Evolutionary conservation across 2,888 invertebrate genomes (phyloP), one percentile per base, ranked within the genome.

Genomic region (Myopa tessellatipennis): DNA sequence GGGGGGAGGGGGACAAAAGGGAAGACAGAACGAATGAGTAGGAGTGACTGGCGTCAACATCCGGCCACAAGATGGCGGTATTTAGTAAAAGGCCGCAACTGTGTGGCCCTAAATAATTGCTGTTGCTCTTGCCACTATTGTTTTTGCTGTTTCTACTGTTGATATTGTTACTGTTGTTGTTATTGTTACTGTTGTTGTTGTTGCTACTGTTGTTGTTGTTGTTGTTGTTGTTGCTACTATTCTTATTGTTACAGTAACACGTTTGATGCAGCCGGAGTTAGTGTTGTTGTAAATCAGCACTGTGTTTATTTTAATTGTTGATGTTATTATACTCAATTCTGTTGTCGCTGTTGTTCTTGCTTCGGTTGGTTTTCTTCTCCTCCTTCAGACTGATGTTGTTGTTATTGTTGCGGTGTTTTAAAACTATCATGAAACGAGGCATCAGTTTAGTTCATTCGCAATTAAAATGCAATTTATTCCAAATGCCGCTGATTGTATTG

Each of bases 401-500:
- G 14, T 38, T 36, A 38, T 65, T 65, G 16, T 38, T 38, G 36
- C 4, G 2, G 65, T 8, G 14, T 36, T 65, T 38, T 65, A 65
- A 65, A 65, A 36, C 34, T 12, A 36, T 14, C 65, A 34, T 4
- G 10, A 10, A 65, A 14, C 14, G 36, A 12, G 36, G 34, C 38
- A 4, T 65, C 12, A 38, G 4, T 65, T 6, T 3, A 65, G 36
- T 65, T 65, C 16, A 65, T 65, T 36, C 26, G 34, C 36, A 65
- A 65, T 65, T 38, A 65, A 38, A 65, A 7, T 34, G 34, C 34
- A 65, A 65, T 34, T 65, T 63, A 63, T 14, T 58, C 14, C 58
- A n/a, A 26, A 61, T 61, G n/a, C 26, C 26, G 58, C 58, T 18
- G n/a, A 58, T 14, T 58, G 58, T 18, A n/a, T 58, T 58, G 14